Base-by-base conservation (phyloP, 2,113 vertebrate species). In the Ursus arctos region DNA sequence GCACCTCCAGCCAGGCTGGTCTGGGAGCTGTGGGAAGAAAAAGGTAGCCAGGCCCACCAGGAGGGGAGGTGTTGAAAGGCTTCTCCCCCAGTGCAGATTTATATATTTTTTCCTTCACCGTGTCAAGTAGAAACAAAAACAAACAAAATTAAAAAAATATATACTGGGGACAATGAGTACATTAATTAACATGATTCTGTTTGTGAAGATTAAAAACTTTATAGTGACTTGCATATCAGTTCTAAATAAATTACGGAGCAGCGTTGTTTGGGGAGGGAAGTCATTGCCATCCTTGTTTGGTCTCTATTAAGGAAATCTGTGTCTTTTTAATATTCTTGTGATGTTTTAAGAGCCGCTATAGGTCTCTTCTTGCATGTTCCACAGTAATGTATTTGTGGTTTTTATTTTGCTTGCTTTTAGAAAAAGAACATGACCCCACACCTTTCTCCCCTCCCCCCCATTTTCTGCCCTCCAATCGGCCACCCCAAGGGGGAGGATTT, bases 291-390 rank as follows among this genome's bases (percentile, higher is more conserved):
- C 97, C 97, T 97, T 82, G 94, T 98, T 94, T 90, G 98, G 98
- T 98, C 98, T 98, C 97, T 98, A 98, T 98, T 98, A 98, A 98
- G 97, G 94, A 98, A 98, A 98, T 97, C 98, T 98, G 98, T 98
- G 97, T 98, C 98, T 98, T 98, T 98, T 98, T 97, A 98, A 98
- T 98, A 97, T 96, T 98, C 86, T 98, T 97, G 98, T 99, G 98
- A 98, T 97, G 97, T 98, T 98, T 98, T 94, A 97, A 96, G 96
- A 98, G 98, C 98, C 97, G 28, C 93, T 91, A 49, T 97, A 97
- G 98, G 98, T 98, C 97, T 98, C 96, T 91, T 49, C 57, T 98
- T 99, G 99, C 99, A 99, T 99, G 99, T 97, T 98, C 97, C 98
- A 88, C 97, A 88, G 95, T 97, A 82, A 98, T 98, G 95, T 98